A percentile compares a stretch with the other conserved stretches of the same genome.
phyloP scores from a whole-genome alignment of 2,113 vertebrate genomes.

The Corythoichthys intestinalis region DNA sequence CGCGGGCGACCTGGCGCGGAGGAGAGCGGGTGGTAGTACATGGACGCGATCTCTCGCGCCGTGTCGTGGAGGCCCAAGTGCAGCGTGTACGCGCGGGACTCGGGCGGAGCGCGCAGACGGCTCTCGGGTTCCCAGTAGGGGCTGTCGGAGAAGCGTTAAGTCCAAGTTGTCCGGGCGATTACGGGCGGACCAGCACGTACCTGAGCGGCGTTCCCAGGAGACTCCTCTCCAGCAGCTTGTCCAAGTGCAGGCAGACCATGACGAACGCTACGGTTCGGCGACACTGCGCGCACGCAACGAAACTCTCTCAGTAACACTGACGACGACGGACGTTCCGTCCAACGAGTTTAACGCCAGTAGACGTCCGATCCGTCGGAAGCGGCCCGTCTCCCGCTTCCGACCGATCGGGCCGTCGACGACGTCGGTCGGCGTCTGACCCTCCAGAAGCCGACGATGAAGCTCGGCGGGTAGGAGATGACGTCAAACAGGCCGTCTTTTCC shows the following conservation, averaged over 20 bases:
- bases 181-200: slow-evolving; percentile 13
- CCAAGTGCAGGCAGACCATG: slow-evolving; percentile 50
- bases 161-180: no score
- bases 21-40: slow-evolving; percentile 29
- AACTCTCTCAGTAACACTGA: no score
- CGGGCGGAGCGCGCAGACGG: slow-evolving; percentile 3
- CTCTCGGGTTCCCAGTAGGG: slow-evolving; percentile 18
- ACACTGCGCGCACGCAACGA: slow-evolving; percentile 20
- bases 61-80: slow-evolving; percentile 54
- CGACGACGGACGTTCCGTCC: no score
- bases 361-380: no score
- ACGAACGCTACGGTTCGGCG: slow-evolving; percentile 34
- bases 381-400: no score
- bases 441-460: slow-evolving; percentile 43
- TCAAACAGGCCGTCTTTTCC: slow-evolving; percentile 29
- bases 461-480: neutral
- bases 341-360: no score
- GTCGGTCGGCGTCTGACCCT: slow-evolving; percentile 27
- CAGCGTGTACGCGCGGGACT: slow-evolving; percentile 39
- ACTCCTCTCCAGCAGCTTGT: slow-evolving; percentile 52
- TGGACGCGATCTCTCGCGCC: slow-evolving; percentile 21
- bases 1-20: neutral
- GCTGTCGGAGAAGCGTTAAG: slow-evolving; percentile 27
- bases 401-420: no score
- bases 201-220: slow-evolving; percentile 49